Percentiles rank a stretch among this genome's conserved stretches.
phyloP scores from a whole-genome alignment of 2,888 invertebrate species.

The Cancer borealis region DNA sequence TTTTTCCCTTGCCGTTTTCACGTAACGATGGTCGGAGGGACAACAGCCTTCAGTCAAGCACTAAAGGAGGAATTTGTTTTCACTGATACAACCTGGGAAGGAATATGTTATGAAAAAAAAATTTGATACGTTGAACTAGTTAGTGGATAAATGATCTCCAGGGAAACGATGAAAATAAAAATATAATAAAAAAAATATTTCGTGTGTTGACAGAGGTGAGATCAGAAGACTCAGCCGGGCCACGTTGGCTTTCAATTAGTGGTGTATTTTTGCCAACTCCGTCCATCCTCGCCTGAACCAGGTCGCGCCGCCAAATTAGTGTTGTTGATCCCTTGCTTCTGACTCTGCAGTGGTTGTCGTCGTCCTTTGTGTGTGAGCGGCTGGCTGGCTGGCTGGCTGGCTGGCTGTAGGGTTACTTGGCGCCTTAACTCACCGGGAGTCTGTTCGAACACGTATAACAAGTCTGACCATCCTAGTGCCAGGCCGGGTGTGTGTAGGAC shows the following conservation, averaged over 20 bases:
- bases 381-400: background rate
- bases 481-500: background rate
- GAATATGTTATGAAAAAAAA: background rate
- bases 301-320: constrained; percentile 16
- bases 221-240: background rate
- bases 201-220: constrained; percentile 25
- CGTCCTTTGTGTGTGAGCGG: background rate
- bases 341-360: background rate
- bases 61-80: background rate
- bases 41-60: background rate
- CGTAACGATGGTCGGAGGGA: background rate
- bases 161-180: background rate
- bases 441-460: background rate
- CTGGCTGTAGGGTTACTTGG: background rate
- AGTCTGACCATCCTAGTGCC: background rate
- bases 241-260: constrained; percentile 41
- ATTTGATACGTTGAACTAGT: background rate
- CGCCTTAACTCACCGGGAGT: background rate
- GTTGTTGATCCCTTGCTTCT: background rate
- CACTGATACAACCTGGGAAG: background rate
- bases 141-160: background rate
- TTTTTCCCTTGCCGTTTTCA: background rate
- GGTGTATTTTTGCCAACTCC: background rate
- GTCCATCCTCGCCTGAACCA: background rate
- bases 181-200: background rate